Base-by-base conservation (phyloP, 2,797 vertebrate genomes). In the Halcyon leucocephala region DNA sequence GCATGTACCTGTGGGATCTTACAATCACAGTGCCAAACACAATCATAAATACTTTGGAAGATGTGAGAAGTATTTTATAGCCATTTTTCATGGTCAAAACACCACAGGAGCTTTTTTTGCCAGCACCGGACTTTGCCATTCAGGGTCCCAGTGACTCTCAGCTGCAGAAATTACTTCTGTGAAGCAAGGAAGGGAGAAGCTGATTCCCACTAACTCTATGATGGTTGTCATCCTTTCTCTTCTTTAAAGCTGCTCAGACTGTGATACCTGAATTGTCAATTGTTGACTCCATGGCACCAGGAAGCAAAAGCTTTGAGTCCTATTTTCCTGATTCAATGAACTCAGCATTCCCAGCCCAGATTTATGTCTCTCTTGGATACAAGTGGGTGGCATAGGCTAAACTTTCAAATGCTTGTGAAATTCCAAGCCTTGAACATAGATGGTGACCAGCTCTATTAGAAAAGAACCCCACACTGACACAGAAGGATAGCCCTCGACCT, bases 331-430 rank as follows among this genome's bases (percentile, higher is more conserved):
- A n/a, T 74, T 86, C 89, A 90, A 49, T 64, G 26, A 94, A 79
- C 22, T 82, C 66, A 21, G 52, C 19, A 1, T 72, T 74, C 73
- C 33, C 65, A 87, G 61, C 31, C 57, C 66, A 84, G 49, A 90
- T 84, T 95, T 88, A 71, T 65, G n/a, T 78, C 86, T 64, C 42
- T 82, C 62, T 61, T 57, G 51, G 67, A 84, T 71, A 91, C 48
- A 83, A 81, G 67, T 28, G 76, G 61, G 60, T 81, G 74, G 57
- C 70, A 89, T 21, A 83, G 52, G 42, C 35, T 70, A 71, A 89
- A 65, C 57, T 88, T 93, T 66, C 76, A 93, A 93, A 94, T 44
- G 46, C 37, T 54, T 89, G 78, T 91, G 60, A 84, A 95, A 92
- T 93, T 84, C 94, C 76, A 93, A 89, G 69, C 49, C 67, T 72